Evolutionary conservation across 2,888 invertebrate genomes (phyloP), one percentile per base, ranked within the genome.

Genomic region (Eilema caniola): DNA sequence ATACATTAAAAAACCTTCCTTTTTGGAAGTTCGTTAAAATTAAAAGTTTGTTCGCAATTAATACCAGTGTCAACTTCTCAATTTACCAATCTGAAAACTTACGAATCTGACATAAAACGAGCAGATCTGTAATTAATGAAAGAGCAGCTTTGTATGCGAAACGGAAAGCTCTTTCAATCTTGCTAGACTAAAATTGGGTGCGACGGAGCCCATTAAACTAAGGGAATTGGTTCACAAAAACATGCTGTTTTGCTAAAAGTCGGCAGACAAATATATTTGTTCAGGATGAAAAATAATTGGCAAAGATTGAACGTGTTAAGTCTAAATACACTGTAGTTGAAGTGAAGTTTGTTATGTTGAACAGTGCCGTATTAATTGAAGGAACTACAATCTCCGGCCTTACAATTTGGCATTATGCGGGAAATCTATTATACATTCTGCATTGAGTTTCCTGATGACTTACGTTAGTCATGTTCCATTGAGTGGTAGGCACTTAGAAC

Each of bases 211-310:
- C 70, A 77, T 75, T 76, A 76, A 67, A 68, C 67, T 71, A 72
- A 76, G 73, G 77, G 75, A 83, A 82, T 85, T 78, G 76, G 81
- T 79, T 83, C 78, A 77, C 70, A 69, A 70, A 75, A 78, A 76
- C 74, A 67, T 76, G 80, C 67, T 80, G 33, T 16, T 81, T 70
- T 74, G 80, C 79, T 81, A 73, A 77, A 79, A 70, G 72, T 66
- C 66, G 53, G 64, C 68, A 62, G 60, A 70, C 70, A 79, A 77
- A 65, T 64, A 76, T 73, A 85, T 77, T 79, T 76, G 72, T 70
- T 63, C 66, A 57, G 72, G 64, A 72, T 67, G 69, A 73, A 76
- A n/a, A 71, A 57, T 68, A 75, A 74, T 31, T 56, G 53, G 25
- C 14, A 16, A n/a, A 8, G 28, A 53, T 23, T 65, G 31, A 28